Evolutionary conservation across 2,113 vertebrate species (phyloP), one percentile per base, ranked within the genome.

Genomic region (Ramphastos sulfuratus): DNA sequence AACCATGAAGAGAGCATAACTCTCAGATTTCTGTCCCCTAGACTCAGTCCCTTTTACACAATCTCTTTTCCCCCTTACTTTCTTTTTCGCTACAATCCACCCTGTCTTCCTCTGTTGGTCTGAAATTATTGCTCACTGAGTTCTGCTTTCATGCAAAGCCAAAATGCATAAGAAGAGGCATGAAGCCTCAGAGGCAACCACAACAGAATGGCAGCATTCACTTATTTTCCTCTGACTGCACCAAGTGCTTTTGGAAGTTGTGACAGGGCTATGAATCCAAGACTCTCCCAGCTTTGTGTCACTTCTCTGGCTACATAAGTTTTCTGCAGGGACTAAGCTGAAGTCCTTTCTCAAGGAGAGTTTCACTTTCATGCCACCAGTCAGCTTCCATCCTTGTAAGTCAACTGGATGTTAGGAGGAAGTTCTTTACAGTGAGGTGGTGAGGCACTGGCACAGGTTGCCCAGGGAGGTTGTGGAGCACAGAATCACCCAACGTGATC

Each of bases 131-230:
- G 82, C 64, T 95, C 71, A 65, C 75, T 82, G 37, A n/a, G 33
- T 52, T 95, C 91, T 91, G 39, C 87, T 79, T 80, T 70, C 89
- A 80, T 9, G 3, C 17, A 71, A 81, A 80, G 44, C 10, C 42
- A 86, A 59, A 87, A 80, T 74, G 69, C 35, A 0, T 65, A 64
- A 71, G 56, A 42, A 83, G 37, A 65, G 73, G 59, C 52, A 39
- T 2, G 31, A 23, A 83, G 46, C 28, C 74, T 67, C 78, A 63
- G 46, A 77, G 74, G 44, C 89, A 92, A 52, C 28, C 54, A 35
- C 72, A 63, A 19, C 0, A 0, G 54, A 17, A 63, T 0, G 0
- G 71, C 79, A 91, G 28, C 44, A 23, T 55, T 82, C 20, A 6
- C 56, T 6, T 79, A 37, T 82, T 72, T 50, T 78, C n/a, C 54